phyloP scores from a whole-genome alignment of 2,113 vertebrate genomes.

The Acanthisitta chloris region DNA sequence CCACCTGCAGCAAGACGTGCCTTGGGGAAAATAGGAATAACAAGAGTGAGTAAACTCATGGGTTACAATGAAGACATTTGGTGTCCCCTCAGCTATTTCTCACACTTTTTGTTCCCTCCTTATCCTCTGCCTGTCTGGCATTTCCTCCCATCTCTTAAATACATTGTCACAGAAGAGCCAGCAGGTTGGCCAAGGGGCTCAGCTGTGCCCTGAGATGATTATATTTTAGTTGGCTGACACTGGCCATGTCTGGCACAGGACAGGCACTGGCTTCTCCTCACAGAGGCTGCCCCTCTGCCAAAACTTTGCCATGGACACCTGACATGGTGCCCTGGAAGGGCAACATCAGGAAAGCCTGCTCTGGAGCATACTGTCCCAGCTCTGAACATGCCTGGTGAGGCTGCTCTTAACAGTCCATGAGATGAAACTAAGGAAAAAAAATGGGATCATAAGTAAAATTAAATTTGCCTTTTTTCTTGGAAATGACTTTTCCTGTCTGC shows the following conservation, averaged over 20 bases:
- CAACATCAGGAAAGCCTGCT: background rate
- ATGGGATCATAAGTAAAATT: background rate
- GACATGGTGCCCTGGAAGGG: background rate
- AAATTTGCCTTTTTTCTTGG: background rate
- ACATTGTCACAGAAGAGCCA: background rate
- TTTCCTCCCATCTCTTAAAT: background rate
- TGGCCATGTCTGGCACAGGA: background rate
- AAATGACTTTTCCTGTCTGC: background rate
- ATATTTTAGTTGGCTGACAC: background rate
- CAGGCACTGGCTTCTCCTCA: background rate
- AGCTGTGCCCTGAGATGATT: background rate
- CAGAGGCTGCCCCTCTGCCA: background rate
- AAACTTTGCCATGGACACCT: background rate
- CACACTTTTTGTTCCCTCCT: background rate
- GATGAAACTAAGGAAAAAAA: background rate
- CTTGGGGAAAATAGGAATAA: fast-evolving
- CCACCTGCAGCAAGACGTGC: background rate
- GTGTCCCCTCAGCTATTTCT: background rate
- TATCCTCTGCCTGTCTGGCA: background rate
- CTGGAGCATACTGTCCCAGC: background rate
- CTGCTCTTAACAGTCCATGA: background rate
- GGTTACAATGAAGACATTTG: background rate
- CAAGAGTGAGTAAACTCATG: background rate
- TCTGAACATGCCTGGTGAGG: background rate
- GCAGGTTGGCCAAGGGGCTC: background rate